Conservation (phyloP, 2,888 invertebrate genomes). For the Dryobota labecula region DNA sequence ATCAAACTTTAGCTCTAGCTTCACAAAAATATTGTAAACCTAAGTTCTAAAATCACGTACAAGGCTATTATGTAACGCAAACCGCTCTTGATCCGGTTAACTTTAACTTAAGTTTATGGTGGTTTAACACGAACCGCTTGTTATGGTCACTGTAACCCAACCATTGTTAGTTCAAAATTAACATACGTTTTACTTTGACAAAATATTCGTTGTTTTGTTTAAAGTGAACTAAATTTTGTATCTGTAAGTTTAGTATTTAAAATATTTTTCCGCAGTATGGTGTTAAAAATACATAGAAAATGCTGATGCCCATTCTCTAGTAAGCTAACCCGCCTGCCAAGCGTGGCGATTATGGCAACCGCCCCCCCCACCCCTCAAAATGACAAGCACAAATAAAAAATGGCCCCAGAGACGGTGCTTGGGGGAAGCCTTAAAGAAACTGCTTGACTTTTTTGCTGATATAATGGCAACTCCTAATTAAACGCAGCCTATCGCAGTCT, state of each 20-base stretch:
- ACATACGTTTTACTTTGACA: slow-evolving; percentile 55
- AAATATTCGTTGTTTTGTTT: slow-evolving; percentile 17
- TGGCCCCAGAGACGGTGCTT: too few relatives aligned
- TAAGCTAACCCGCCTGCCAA: too few relatives aligned
- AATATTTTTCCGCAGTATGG: too few relatives aligned
- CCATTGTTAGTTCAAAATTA: slow-evolving; percentile 59
- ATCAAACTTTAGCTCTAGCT: slow-evolving; percentile 18
- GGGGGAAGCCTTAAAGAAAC: neutral
- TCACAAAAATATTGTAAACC: slow-evolving; percentile 47
- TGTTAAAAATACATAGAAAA: too few relatives aligned
- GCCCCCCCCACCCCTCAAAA: too few relatives aligned
- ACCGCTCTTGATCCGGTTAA: slow-evolving; percentile 49
- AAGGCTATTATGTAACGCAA: slow-evolving; percentile 55
- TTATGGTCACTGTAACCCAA: slow-evolving; percentile 57
- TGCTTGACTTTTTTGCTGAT: neutral
- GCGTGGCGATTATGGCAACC: too few relatives aligned
- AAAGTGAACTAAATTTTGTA: neutral
- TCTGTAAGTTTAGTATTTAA: neutral
- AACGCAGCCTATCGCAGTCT: too few relatives aligned
- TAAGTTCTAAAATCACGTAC: slow-evolving; percentile 51
- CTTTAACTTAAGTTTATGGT: slow-evolving; percentile 56
- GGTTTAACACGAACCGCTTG: slow-evolving; percentile 56
- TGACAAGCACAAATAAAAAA: too few relatives aligned
- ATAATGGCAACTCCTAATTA: too few relatives aligned
- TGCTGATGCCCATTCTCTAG: too few relatives aligned